These are phyloP conservation scores for Lucifuga dentata DNA, from an alignment of 2,113 vertebrate species.

Conservation along the genomic window DNA sequence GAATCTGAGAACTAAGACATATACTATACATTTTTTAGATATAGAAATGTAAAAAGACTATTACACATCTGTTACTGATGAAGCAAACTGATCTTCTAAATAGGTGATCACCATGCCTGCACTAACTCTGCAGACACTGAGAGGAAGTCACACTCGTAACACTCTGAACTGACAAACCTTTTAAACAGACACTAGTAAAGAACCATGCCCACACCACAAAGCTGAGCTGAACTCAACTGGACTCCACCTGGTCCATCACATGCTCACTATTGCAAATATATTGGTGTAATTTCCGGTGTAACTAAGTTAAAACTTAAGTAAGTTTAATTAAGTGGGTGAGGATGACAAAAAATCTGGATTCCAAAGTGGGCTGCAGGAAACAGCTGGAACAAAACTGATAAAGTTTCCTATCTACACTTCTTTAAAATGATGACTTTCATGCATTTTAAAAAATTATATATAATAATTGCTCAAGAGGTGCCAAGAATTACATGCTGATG, in stretches of 20 bases:
- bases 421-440: constrained; percentile 7
- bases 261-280: neutral
- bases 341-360: constrained; percentile 7
- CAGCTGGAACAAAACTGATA: neutral
- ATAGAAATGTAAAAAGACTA: constrained; percentile 8
- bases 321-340: too few species aligned
- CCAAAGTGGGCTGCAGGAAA: constrained; percentile 16
- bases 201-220: constrained; percentile 67
- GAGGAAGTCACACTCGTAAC: constrained; percentile 17
- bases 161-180: constrained; percentile 17
- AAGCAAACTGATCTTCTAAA: constrained; percentile 31
- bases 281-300: neutral
- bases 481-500: neutral
- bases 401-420: constrained; percentile 3
- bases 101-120: neutral
- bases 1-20: neutral
- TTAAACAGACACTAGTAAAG: constrained; percentile 31
- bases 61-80: constrained; percentile 12
- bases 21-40: neutral
- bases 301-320: too few species aligned
- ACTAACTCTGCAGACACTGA: too few species aligned
- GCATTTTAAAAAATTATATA: neutral
- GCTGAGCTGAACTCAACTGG: constrained; percentile 66
- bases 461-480: constrained; percentile 1
- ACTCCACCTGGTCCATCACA: constrained; percentile 26